Percentiles rank a stretch among this genome's conserved stretches.
phyloP scores from a whole-genome alignment of 1,140 invertebrate species.

The Cheumatopsyche charites region DNA sequence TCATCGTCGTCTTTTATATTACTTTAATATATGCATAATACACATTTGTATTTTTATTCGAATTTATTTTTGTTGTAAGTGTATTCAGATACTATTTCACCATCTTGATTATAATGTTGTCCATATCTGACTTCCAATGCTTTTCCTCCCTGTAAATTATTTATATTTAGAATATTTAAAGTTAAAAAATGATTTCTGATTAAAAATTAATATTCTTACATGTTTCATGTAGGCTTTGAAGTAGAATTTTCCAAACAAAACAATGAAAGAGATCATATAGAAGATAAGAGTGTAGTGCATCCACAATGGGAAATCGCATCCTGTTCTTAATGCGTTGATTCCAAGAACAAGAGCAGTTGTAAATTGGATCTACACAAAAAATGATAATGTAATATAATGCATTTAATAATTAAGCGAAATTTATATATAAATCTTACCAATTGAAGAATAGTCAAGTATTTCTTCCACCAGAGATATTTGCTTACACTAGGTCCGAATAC shows the following conservation, averaged over 20 bases:
- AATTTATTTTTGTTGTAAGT: slow-evolving; percentile 44
- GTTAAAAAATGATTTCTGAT: slow-evolving; percentile 2
- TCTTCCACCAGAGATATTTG: slow-evolving; percentile 93
- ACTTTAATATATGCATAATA: no score
- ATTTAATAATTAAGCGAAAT: neutral
- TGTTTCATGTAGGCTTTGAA: slow-evolving; percentile 79
- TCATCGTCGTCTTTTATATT: no score
- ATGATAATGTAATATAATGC: slow-evolving; percentile 21
- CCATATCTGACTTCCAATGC: slow-evolving; percentile 61
- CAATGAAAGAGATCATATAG: slow-evolving; percentile 90
- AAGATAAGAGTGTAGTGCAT: slow-evolving; percentile 91
- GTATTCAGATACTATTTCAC: slow-evolving; percentile 51
- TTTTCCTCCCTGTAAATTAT: slow-evolving; percentile 59
- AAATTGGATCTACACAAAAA: slow-evolving; percentile 75
- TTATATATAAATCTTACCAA: slow-evolving; percentile 58
- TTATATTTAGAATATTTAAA: slow-evolving; percentile 36
- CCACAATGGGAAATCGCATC: slow-evolving; percentile 90
- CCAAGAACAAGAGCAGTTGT: slow-evolving; percentile 83
- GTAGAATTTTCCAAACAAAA: slow-evolving; percentile 93
- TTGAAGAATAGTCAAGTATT: slow-evolving; percentile 88
- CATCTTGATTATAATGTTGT: slow-evolving; percentile 55
- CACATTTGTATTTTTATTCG: slow-evolving; percentile 34
- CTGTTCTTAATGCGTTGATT: slow-evolving; percentile 78
- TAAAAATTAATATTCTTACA: slow-evolving; percentile 59
- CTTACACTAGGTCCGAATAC: slow-evolving; percentile 79